Evolutionary conservation across 2,888 invertebrate species (phyloP), one percentile per base, ranked within the genome.

Genomic region (Selenia dentaria): DNA sequence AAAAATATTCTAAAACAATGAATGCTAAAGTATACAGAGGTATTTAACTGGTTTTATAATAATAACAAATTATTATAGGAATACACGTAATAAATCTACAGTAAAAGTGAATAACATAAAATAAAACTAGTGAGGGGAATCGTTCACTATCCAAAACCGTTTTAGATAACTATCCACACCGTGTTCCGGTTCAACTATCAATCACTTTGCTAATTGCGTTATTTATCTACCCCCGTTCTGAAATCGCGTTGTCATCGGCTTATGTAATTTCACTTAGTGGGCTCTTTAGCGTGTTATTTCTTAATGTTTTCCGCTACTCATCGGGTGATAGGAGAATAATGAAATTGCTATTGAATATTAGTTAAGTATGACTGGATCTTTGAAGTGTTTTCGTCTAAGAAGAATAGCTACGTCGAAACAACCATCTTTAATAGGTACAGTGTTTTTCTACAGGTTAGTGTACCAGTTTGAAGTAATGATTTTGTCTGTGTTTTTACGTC

Each of bases 231-330:
- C 71, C 74, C 64, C 58, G 54, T 71, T 66, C 70, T 62, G 70
- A 79, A 82, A 76, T 60, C 57, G 83, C 82, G 66, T 55, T 77
- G 80, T 85, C 84, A 85, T 81, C 80, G 64, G 59, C 67, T 77
- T 76, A 74, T 80, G 80, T 83, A 83, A 83, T 84, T 82, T 83
- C 79, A 79, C 77, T 81, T 80, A 84, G 81, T 79, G 74, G 67
- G 67, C 72, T 76, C 71, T 72, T 79, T 69, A 71, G 62, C 54
- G 64, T 70, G 75, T 79, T 77, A 74, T 75, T 75, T 72, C 66
- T 65, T 70, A 70, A 74, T 73, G 69, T 69, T 70, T 72, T 63
- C 48, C 61, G 69, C 72, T 46, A 69, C 65, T 79, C 75, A 72
- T 62, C 60, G 63, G 44, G 52, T 52, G 61, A 60, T 62, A 40